Base-by-base conservation (phyloP, 2,797 vertebrate species). In the Tadarida brasiliensis region DNA sequence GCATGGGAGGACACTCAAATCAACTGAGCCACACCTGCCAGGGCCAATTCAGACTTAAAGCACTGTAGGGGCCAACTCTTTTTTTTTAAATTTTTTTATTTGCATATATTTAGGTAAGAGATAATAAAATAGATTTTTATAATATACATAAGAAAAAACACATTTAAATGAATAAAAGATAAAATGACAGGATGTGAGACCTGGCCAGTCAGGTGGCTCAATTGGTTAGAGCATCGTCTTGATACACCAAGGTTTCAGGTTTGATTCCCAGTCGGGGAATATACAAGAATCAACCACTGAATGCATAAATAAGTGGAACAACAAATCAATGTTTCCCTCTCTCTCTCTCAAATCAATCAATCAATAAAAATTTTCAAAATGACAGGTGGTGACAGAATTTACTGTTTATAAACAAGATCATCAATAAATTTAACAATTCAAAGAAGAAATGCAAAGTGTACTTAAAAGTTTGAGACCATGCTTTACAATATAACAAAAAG, bases 361-460 rank as follows among this genome's bases (percentile, higher is more conserved):
- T 61, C 1, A 61, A 61, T 61, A 28, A 61, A 61, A 61, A 6
- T 2, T 3, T 61, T 28, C 33, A n/a, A 74, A 74, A 74, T 74
- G 73, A 44, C 73, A 30, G 28, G 47, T 30, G 44, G 47, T 94
- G 81, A 97, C 56, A 97, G 94, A 87, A 97, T 93, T 98, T 98
- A 99, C 98, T 98, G 98, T 98, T 98, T 96, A 2, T 91, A 17
- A 93, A 94, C 94, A 97, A 97, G 95, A 97, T 54, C 91, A 82
- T 81, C 74, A 94, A 98, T 89, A 97, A 96, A 88, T 77, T 96
- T 11, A 96, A 96, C 74, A 95, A 77, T 68, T 92, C 85, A 86
- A 71, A 94, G 12, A 94, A 97, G 85, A 93, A 91, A 84, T 57
- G 54, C 0, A 24, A 94, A 96, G 44, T 68, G 28, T 92, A 94